A percentile compares a stretch with the other conserved stretches of the same genome.
Evolutionary conservation across 2,888 invertebrate species (phyloP).

Genomic region (Gnatocerus cornutus): DNA sequence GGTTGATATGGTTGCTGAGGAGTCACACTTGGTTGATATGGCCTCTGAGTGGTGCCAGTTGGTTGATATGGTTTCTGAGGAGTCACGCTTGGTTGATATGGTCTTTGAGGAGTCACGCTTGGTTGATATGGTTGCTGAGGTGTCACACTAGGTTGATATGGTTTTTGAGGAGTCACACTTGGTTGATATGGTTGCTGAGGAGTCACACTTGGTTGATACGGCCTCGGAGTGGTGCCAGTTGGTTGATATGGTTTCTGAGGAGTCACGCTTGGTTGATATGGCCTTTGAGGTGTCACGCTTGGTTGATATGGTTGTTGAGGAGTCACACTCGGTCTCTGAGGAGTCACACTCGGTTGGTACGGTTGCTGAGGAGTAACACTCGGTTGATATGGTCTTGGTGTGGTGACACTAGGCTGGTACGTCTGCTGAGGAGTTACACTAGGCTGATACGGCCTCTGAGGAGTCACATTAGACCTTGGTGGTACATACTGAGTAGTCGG

Average conservation of each 20-base stretch:
- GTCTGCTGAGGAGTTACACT: slow-evolving; percentile 30
- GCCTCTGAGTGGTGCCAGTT: slow-evolving; percentile 47
- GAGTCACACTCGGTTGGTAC: slow-evolving; percentile 50
- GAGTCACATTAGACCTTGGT: slow-evolving; percentile 38
- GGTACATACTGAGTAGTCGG: slow-evolving; percentile 50
- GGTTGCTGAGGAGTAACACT: slow-evolving; percentile 47
- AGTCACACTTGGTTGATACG: slow-evolving; percentile 50
- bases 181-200: slow-evolving; percentile 49
- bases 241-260: slow-evolving; percentile 46
- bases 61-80: slow-evolving; percentile 46
- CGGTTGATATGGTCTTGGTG: slow-evolving; percentile 50
- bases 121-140: slow-evolving; percentile 48
- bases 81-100: slow-evolving; percentile 49
- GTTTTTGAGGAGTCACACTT: slow-evolving; percentile 30
- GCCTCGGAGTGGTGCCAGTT: slow-evolving; percentile 40
- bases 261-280: slow-evolving; percentile 36
- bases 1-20: slow-evolving; percentile 51
- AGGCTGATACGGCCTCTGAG: slow-evolving; percentile 54
- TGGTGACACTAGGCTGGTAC: slow-evolving; percentile 43
- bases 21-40: slow-evolving; percentile 46
- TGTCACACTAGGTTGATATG: slow-evolving; percentile 14
- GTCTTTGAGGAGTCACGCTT: slow-evolving; percentile 17
- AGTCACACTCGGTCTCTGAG: slow-evolving; percentile 31
- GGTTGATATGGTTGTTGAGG: slow-evolving; percentile 50
- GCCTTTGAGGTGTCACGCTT: slow-evolving; percentile 43